phyloP scores from a whole-genome alignment of 2,797 vertebrate genomes.

The Chromis chromis region DNA sequence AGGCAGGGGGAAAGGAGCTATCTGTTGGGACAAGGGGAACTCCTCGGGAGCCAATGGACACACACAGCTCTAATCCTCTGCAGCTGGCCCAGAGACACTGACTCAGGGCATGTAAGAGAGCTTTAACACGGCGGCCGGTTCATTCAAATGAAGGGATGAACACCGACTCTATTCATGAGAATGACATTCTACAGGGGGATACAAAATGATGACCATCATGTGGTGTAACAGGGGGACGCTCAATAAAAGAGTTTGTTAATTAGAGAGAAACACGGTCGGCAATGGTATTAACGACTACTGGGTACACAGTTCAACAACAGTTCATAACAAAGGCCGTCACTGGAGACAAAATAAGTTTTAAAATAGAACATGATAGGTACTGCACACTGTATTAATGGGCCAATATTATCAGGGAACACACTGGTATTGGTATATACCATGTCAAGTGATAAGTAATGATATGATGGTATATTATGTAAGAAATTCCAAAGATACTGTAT shows the following conservation, averaged over 20 bases:
- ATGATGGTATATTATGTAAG: not conserved
- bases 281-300: slow-evolving; percentile 66
- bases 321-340: slow-evolving; percentile 38
- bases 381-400: not conserved
- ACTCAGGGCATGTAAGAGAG: slow-evolving; percentile 76
- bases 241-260: slow-evolving; percentile 80
- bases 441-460: not conserved
- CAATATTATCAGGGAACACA: not conserved
- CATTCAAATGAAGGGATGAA: slow-evolving; percentile 82
- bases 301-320: slow-evolving; percentile 52
- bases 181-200: slow-evolving; percentile 72
- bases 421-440: not conserved
- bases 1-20: slow-evolving; percentile 79
- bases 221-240: slow-evolving; percentile 66
- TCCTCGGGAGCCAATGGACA: slow-evolving; percentile 76
- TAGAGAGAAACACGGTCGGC: slow-evolving; percentile 69
- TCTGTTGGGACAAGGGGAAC: slow-evolving; percentile 82
- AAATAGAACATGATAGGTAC: not conserved
- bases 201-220: slow-evolving; percentile 79
- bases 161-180: slow-evolving; percentile 78
- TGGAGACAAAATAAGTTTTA: slow-evolving; percentile 6
- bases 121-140: slow-evolving; percentile 70
- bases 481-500: too few relatives aligned
- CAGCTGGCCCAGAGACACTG: slow-evolving; percentile 84
- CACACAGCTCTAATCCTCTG: slow-evolving; percentile 84